These are phyloP conservation scores for Scolopax bukidnonensis DNA, from an alignment of 2,797 vertebrate species.

Conservation along the genomic window DNA sequence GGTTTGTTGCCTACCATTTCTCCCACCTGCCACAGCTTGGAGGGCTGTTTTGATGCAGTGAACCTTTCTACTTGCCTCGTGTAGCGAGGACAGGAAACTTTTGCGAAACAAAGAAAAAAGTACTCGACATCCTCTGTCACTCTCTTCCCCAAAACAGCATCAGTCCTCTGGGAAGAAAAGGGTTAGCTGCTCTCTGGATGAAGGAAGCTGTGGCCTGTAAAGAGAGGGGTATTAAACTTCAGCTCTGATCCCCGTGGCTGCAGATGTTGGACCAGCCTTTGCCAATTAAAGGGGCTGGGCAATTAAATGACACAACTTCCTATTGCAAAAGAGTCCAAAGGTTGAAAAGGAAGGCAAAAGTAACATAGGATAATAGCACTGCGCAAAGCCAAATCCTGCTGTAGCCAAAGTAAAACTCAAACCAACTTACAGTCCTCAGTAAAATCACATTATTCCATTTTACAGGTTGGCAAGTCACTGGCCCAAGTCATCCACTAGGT, in stretches of 20 bases:
- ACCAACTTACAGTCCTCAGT: neutral
- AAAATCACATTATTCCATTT: neutral
- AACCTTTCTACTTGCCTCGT: neutral
- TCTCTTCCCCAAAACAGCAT: neutral
- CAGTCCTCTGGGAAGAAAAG: neutral
- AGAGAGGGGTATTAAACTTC: neutral
- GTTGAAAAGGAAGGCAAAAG: constrained; percentile 29
- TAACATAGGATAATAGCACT: neutral
- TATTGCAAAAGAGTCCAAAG: constrained; percentile 37
- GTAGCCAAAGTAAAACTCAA: neutral
- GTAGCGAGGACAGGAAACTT: neutral
- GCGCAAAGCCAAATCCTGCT: neutral
- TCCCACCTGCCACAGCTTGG: neutral
- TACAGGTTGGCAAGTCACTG: neutral
- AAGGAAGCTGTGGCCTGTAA: neutral
- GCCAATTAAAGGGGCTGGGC: neutral
- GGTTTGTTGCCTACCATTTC: neutral
- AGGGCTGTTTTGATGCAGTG: neutral
- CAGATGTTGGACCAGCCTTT: neutral
- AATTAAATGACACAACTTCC: constrained; percentile 23
- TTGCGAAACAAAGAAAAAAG: neutral
- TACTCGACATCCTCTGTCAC: fast-evolving
- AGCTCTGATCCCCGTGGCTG: neutral
- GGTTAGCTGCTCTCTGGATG: neutral
- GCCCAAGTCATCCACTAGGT: neutral